Base-by-base conservation (phyloP, 1,140 invertebrate genomes). In the Brachionus koreanus region DNA sequence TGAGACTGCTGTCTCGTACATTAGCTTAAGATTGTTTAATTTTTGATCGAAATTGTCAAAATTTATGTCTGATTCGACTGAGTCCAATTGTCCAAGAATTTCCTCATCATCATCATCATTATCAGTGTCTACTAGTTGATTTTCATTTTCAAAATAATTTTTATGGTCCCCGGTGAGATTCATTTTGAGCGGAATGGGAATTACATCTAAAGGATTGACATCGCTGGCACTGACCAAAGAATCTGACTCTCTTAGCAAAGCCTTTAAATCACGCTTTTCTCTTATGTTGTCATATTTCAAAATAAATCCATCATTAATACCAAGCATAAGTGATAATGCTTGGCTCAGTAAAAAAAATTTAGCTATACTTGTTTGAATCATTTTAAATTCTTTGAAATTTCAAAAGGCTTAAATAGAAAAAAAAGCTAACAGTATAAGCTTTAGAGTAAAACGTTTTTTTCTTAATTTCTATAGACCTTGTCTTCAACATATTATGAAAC, bases 1-100 rank as follows among this genome's bases (percentile, higher is more conserved):
- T n/a, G 29, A 37, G 37, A 69, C 37, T 7, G 65, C 65, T 39
- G 65, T 37, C 16, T 69, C 65, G 65, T 69, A 69, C 65, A 69
- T 37, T 16, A 19, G 33, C n/a, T 69, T 69, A n/a, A 69, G 37
- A 3, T 69, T n/a, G 19, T 39, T 39, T 33, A 65, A 16, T 16
- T 37, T 65, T 29, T 29, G 33, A 1, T 65, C 63, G 29, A 65
- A 65, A 33, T 33, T 33, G 3, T 65, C 63, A 9, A 25, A 12
- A 33, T 33, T 13, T 23, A 33, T n/a, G 4, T 29, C 33, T 33
- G 63, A 13, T 19, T 13, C 63, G 10, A 19, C 7, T 19, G 5
- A 7, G 9, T 19, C 19, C 19, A 57, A 19, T 2, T 57, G 3
- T 3, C 19, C 16, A 9, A 19, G 5, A 5, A 25, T 7, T 9